phyloP scores from a whole-genome alignment of 2,888 invertebrate genomes.

The Arge pagana region DNA sequence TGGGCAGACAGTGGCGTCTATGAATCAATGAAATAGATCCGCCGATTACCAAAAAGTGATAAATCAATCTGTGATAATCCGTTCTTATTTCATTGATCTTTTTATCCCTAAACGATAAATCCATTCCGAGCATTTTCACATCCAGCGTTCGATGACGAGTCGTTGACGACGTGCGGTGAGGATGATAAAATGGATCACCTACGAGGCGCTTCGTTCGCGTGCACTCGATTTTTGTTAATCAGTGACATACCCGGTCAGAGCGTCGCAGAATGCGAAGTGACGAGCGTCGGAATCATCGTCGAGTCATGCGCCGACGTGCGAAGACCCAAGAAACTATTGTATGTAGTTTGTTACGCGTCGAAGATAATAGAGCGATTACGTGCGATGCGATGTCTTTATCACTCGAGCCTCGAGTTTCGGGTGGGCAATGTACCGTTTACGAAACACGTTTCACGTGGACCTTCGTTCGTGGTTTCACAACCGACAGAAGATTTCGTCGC shows the following conservation, averaged over 20 bases:
- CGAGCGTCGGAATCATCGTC: too few species aligned
- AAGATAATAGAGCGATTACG: too few species aligned
- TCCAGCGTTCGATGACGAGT: background rate
- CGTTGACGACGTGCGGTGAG: background rate
- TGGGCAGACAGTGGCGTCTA: slow-evolving; percentile 6
- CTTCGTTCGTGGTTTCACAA: too few species aligned
- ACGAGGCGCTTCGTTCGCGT: background rate
- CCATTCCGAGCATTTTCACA: background rate
- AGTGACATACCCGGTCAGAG: background rate
- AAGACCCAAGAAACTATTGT: too few species aligned
- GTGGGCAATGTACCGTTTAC: too few species aligned
- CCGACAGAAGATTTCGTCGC: too few species aligned
- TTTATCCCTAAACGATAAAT: slow-evolving; percentile 10
- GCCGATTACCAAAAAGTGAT: slow-evolving; percentile 10
- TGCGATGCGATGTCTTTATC: too few species aligned
- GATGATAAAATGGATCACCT: background rate
- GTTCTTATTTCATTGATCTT: slow-evolving; percentile 13
- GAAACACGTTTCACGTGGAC: too few species aligned
- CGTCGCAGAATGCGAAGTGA: too few species aligned
- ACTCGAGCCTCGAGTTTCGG: too few species aligned
- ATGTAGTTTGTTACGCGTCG: too few species aligned
- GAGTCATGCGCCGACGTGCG: too few species aligned
- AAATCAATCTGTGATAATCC: slow-evolving; percentile 2
- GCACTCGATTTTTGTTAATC: background rate
- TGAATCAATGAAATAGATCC: slow-evolving; percentile 13